Base-by-base conservation (phyloP, 2,888 invertebrate genomes). In the Sclerodermus sp. region DNA sequence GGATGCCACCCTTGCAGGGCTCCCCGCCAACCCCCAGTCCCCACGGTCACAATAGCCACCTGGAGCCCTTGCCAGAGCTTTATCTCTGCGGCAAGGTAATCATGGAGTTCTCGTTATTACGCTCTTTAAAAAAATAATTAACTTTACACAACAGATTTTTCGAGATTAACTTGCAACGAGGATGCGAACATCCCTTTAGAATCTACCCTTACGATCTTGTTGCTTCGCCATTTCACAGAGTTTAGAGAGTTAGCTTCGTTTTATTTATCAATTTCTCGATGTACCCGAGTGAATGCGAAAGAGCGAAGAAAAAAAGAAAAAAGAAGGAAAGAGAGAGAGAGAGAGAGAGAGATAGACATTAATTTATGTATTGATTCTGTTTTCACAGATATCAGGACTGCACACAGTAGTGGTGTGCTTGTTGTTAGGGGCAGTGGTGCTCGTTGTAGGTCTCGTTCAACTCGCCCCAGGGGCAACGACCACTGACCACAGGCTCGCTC, bases 391-490 rank as follows among this genome's bases (percentile, higher is more conserved):
- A 58, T 87, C 89, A 38, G 85, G 87, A 31, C 82, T 90, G 14
- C 89, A 90, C 77, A 83, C 87, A 52, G 85, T 89, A 60, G 89
- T 90, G 58, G 87, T 89, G 42, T 88, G 87, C 40, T 81, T 89
- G 58, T 83, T 90, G 55, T 81, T 90, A 62, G 90, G 90, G 53
- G 87, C 88, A 66, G 87, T 89, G 70, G 84, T 89, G 56, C 79
- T 89, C 70, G 87, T 90, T 57, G 89, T 89, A 69, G 89, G 89
- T 47, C 78, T 89, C 74, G 89, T 89, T 63, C 89, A 90, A 79
- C 80, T 90, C 65, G 88, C 87, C 17, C 89, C 89, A 14, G 88
- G 88, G 37, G 89, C 89, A 16, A 89, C 89, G 70, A 89, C 88
- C 39, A 87, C 87, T 10, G 88, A 88, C 68, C 88, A 89, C 75